Evolutionary conservation across 2,888 invertebrate species (phyloP), one percentile per base, ranked within the genome.

Genomic region (Drosophila emarginata): DNA sequence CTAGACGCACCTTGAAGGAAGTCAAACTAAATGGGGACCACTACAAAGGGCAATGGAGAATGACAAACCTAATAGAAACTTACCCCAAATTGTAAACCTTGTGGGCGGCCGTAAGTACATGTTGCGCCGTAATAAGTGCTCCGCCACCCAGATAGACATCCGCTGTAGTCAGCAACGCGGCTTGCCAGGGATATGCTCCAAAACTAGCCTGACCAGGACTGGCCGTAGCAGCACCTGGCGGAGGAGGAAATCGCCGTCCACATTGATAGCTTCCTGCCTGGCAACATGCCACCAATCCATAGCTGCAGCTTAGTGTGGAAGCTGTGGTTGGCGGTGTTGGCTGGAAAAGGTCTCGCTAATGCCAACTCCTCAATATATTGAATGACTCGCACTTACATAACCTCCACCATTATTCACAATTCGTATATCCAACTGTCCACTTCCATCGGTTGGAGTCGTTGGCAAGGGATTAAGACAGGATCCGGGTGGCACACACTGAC

Each of bases 181-280:
- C 95, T 92, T 94, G 94, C 96, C 96, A 96, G 2, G 96, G 96
- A 90, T 94, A 95, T 78, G 94, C 94, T 12, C 95, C 96, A 80
- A 93, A 95, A 70, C 92, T 92, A 9, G 95, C 94, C 90, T 94
- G 93, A 1, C 94, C 95, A 28, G 91, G 74, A 14, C 76, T 87
- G 0, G 92, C 90, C 4, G 90, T 80, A 1, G 92, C 90, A 4
- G 90, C 80, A 0, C 87, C 89, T 0, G 91, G 79, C 0, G 91
- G 90, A 0, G 92, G 89, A 2, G 92, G 90, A 4, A 74, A 91
- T 4, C 89, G 78, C 0, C 84, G 77, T 1, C 92, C 92, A 40
- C 92, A 92, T 21, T 90, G 89, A 79, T 91, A 91, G 12, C 79
- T 58, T 12, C 91, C 91, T 0, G 81, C 74, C 62, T 87, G 87